These are phyloP conservation scores for Crotalus viridis DNA, from an alignment of 2,113 vertebrate species.

Conservation along the genomic window DNA sequence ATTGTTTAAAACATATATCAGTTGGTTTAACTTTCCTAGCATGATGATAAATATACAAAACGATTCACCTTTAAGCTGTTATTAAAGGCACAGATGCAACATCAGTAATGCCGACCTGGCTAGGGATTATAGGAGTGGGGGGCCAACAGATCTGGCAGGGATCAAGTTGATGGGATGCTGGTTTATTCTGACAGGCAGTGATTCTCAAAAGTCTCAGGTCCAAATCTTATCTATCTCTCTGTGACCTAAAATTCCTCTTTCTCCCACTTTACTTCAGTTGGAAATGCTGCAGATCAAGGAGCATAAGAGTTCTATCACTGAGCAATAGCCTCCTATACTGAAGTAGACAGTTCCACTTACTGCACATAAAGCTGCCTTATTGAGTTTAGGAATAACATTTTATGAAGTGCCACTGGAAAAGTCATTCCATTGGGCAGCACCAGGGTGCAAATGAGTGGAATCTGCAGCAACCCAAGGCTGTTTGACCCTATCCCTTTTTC, in stretches of 20 bases:
- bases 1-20: not conserved
- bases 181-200: not conserved
- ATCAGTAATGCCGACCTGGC: not conserved
- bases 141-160: not conserved
- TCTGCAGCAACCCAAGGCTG: not conserved
- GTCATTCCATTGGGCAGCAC: not conserved
- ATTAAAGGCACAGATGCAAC: not conserved
- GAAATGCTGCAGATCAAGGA: not conserved
- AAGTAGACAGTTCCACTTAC: not conserved
- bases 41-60: not conserved
- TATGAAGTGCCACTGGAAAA: not conserved
- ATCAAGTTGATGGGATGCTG: not conserved
- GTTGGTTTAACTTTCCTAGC: conserved; percentile 4
- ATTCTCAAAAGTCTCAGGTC: not conserved
- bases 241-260: not conserved
- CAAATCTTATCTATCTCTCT: not conserved
- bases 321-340: not conserved
- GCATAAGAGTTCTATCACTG: too few species aligned
- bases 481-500: not conserved
- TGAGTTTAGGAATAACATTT: not conserved
- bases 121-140: not conserved
- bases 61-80: not conserved
- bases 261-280: not conserved
- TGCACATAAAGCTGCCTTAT: not conserved
- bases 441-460: not conserved